Base-by-base conservation (phyloP, 2,888 invertebrate species). In the Cantharis rufa region DNA sequence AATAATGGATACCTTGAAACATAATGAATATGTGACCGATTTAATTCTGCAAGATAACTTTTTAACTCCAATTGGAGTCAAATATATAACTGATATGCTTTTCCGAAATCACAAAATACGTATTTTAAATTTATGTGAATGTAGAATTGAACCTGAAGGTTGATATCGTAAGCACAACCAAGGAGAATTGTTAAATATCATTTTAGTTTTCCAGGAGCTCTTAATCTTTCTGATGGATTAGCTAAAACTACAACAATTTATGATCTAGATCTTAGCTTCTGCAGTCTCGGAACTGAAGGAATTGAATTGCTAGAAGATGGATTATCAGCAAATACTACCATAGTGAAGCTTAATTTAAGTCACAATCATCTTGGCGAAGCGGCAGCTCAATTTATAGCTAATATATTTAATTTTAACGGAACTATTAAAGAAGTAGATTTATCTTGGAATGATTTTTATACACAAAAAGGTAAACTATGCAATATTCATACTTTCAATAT, bases 371-470 rank as follows among this genome's bases (percentile, higher is more conserved):
- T 92, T 32, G 87, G 88, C 9, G 89, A 90, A 79, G 84, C 82
- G 21, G 87, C 88, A 10, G 87, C 87, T 0, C 81, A 83, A 74
- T 79, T 83, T 69, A 80, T 92, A 21, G 86, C 88, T 64, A 74
- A 82, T 61, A 85, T 90, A 82, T 80, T 90, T 28, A 78, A 79
- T 11, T 86, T 87, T 74, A 90, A 90, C 76, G 85, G 85, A 24
- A 84, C 83, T 1, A 81, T 92, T n/a, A 86, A 88, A 78, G 83
- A 86, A 32, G 81, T 92, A 13, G 88, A 91, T 84, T 85, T 92
- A 68, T 88, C 90, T 0, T 90, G 90, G 90, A 92, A 91, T 84
- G 87, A 87, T 63, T 87, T 92, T 24, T 87, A 86, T 70, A 84
- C 88, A 74, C 82, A 77, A 13, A 80, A 86, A 85, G 85, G 89